These are phyloP conservation scores for Griposia aprilina DNA, from an alignment of 2,888 invertebrate genomes.

Conservation along the genomic window DNA sequence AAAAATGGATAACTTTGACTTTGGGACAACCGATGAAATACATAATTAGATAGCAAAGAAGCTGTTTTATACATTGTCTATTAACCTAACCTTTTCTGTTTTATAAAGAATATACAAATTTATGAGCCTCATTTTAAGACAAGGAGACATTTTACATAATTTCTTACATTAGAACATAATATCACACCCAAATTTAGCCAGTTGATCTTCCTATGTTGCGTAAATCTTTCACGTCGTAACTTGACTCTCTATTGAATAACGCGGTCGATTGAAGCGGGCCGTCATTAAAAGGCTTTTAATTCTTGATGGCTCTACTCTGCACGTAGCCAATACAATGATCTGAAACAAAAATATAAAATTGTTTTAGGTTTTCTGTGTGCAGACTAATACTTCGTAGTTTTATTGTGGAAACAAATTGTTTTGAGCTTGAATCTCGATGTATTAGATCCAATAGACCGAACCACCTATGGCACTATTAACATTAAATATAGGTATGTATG, in stretches of 20 bases:
- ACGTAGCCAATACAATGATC: conserved; percentile 79
- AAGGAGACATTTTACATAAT: neutral
- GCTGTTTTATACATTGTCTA: neutral
- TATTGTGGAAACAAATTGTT: neutral
- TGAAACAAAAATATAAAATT: conserved; percentile 82
- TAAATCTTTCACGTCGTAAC: neutral
- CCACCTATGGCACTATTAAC: too few relatives aligned
- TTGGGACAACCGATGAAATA: neutral
- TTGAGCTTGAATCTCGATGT: neutral
- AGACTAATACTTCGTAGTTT: neutral
- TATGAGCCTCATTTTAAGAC: neutral
- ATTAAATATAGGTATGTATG: neutral
- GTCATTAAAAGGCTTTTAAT: conserved; percentile 90
- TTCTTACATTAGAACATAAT: neutral
- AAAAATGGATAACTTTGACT: neutral
- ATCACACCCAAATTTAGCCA: neutral
- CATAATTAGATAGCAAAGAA: neutral
- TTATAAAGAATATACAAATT: neutral
- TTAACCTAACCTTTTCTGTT: neutral
- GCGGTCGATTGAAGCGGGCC: conserved; percentile 77
- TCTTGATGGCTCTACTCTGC: conserved; percentile 86
- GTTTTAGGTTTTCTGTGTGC: conserved; percentile 60
- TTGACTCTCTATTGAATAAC: conserved; percentile 67
- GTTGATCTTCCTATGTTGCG: neutral
- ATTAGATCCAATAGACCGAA: too few relatives aligned